Conservation (phyloP, 53 echinoderm and acorn worm genomes). For the Hippasteria phrygiana region DNA sequence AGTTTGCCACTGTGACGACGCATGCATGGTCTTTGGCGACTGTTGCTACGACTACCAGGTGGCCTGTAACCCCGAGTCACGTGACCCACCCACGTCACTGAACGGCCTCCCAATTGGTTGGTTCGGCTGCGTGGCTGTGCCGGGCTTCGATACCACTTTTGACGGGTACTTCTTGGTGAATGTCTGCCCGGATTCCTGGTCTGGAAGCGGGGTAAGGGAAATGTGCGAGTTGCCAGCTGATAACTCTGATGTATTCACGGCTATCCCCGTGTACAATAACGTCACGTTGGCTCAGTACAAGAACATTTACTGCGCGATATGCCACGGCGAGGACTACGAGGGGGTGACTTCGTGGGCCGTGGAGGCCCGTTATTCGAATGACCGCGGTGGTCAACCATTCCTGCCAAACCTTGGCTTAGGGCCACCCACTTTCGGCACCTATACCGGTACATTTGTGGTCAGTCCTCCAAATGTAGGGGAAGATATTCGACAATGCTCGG, state of each 20-base stretch:
- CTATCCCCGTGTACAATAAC: conserved; percentile 42
- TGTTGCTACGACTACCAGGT: conserved; percentile 60
- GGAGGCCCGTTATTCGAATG: not conserved
- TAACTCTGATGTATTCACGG: conserved; percentile 26
- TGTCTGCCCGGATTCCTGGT: conserved; percentile 42
- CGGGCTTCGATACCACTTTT: conserved; percentile 20
- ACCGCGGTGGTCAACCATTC: not conserved
- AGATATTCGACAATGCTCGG: conserved; percentile 22
- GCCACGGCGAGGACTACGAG: conserved; percentile 44
- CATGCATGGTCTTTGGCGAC: conserved; percentile 46
- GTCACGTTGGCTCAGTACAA: conserved; percentile 33
- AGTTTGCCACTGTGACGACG: conserved; percentile 48
- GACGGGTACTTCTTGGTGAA: conserved; percentile 36
- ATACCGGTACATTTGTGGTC: conserved; percentile 7
- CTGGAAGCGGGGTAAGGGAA: not conserved
- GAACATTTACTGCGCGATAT: conserved; percentile 67
- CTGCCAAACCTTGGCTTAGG: not conserved
- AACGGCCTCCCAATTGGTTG: conserved; percentile 27
- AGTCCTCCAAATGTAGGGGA: not conserved
- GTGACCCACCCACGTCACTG: conserved; percentile 25
- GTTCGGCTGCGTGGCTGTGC: conserved; percentile 45
- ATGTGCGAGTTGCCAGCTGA: conserved; percentile 10
- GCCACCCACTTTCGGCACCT: not conserved
- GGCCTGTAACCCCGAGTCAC: conserved; percentile 16
- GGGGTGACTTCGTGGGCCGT: conserved; percentile 43